phyloP scores from a whole-genome alignment of 2,113 vertebrate genomes.

The Aegithalos caudatus region DNA sequence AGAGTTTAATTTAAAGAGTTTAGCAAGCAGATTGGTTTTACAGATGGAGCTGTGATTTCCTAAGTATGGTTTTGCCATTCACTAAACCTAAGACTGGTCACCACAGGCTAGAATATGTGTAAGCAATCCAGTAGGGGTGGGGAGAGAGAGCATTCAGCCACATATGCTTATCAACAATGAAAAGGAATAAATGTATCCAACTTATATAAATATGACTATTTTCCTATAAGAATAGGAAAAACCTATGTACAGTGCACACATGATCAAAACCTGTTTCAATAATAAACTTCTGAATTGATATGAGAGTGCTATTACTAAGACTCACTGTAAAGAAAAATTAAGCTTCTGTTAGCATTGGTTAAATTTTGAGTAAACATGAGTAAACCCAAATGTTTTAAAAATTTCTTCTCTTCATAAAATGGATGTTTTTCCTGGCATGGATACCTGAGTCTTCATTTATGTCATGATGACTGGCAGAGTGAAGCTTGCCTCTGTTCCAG shows the following conservation, averaged over 20 bases:
- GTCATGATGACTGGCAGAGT: neutral
- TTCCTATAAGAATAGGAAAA: neutral
- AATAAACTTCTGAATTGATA: neutral
- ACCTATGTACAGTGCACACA: accelerated
- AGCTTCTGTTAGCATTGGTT: neutral
- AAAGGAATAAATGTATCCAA: neutral
- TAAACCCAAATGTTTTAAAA: neutral
- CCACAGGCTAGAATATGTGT: neutral
- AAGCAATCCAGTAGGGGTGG: neutral
- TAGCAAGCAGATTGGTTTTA: neutral
- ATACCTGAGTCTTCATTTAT: neutral
- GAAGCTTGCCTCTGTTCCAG: neutral
- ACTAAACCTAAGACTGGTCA: neutral
- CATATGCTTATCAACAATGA: neutral
- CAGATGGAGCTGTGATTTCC: neutral
- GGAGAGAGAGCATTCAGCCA: neutral
- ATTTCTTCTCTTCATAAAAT: neutral
- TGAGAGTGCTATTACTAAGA: neutral
- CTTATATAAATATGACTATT: neutral
- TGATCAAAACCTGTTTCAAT: neutral
- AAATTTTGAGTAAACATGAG: neutral
- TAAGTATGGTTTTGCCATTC: neutral
- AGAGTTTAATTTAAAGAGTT: no score
- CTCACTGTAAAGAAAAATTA: neutral
- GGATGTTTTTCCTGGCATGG: neutral